Base-by-base conservation (phyloP, 2,797 vertebrate genomes). In the Podargus strigoides region DNA sequence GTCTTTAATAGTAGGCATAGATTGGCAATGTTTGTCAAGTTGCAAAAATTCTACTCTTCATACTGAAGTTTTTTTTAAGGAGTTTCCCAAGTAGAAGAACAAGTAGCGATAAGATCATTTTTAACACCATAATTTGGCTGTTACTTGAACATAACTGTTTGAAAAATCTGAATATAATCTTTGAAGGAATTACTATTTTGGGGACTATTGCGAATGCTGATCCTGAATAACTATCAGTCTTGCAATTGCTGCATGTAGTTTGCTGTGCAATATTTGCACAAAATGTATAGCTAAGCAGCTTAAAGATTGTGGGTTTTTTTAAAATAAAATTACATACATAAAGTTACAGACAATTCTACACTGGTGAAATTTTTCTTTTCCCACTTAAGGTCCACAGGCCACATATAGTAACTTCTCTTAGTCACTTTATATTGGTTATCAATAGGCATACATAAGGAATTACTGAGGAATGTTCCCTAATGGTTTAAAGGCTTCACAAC, bases 321-420 rank as follows among this genome's bases (percentile, higher is more conserved):
- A 1, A 2, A 46, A 55, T 50, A 9, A 46, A 60, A 39, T 6
- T 10, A 15, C 3, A 3, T 76, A 15, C 2, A 4, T 58, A 22
- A 89, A 44, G 7, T 62, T 88, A 32, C 14, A 60, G 46, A 17
- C 27, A 18, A 2, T 60, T 76, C n/a, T 85, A 30, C 9, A 42
- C 8, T 32, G 26, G 8, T 32, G 18, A 32, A 12, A 6, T 60
- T 55, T 62, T 72, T 42, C 92, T 85, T 75, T 83, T 1, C 23
- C 28, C 52, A 9, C 5, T 47, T 39, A 13, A 2, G 10, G 3
- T 79, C 46, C 26, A 34, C 59, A 42, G 56, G 21, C 37, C 7
- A 10, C 2, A 6, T 59, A 11, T 6, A 52, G 3, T 67, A 66
- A 62, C 13, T 62, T 76, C 32, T 68, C 23, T 34, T 36, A 68